Percentiles rank a stretch among this genome's conserved stretches.
Evolutionary conservation across 1,140 invertebrate genomes (phyloP).

Genomic region (Drosophila nannoptera): DNA sequence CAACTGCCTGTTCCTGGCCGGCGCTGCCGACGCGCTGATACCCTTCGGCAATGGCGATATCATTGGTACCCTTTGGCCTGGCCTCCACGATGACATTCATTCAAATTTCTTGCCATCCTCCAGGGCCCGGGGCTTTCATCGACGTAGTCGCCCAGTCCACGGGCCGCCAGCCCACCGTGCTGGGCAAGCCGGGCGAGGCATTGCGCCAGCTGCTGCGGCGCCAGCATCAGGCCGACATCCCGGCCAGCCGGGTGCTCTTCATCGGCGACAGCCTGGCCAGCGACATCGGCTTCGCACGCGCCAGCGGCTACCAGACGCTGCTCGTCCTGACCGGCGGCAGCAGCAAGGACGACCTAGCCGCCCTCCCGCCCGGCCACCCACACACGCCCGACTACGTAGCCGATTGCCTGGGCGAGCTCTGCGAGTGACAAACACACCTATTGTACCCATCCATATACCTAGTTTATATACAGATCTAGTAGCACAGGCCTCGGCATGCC

Average conservation of each 20-base stretch:
- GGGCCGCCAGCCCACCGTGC: constrained; percentile 79
- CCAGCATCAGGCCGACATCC: constrained; percentile 76
- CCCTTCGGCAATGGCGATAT: constrained; percentile 75
- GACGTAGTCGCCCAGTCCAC: constrained; percentile 79
- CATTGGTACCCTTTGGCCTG: constrained; percentile 41
- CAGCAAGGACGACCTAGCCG: constrained; percentile 61
- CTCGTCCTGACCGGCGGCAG: constrained; percentile 80
- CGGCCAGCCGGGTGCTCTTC: constrained; percentile 81
- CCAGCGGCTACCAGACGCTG: constrained; percentile 81
- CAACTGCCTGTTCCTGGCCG: constrained; percentile 80
- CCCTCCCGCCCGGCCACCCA: constrained; percentile 29
- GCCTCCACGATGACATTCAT: too few species aligned
- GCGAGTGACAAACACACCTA: neutral
- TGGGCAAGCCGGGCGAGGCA: constrained; percentile 81
- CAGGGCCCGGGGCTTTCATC: constrained; percentile 81
- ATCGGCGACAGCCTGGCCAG: constrained; percentile 82
- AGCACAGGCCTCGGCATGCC: too few species aligned
- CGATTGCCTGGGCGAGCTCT: constrained; percentile 64
- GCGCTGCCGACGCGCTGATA: constrained; percentile 80
- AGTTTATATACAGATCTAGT: neutral
- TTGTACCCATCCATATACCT: neutral
- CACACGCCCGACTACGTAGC: constrained; percentile 78
- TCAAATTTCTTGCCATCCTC: neutral
- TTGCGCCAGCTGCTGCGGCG: constrained; percentile 79
- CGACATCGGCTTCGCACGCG: constrained; percentile 81